phyloP scores from a whole-genome alignment of 1,140 invertebrate species.

The Microplitis mediator region DNA sequence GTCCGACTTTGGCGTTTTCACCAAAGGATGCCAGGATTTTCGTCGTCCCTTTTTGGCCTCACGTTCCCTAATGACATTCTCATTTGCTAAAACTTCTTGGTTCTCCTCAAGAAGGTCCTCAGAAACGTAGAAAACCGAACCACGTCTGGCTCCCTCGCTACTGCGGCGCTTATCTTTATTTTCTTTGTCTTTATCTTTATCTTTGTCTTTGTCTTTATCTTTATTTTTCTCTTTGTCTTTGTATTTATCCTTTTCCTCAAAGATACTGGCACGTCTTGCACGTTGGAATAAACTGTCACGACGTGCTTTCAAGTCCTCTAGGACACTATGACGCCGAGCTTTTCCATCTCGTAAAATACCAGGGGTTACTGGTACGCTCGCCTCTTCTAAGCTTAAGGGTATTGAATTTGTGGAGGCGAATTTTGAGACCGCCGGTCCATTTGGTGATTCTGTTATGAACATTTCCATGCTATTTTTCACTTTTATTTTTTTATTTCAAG shows the following conservation, averaged over 20 bases:
- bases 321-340: conserved; percentile 50
- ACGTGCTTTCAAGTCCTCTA: conserved; percentile 54
- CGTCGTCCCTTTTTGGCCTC: conserved; percentile 63
- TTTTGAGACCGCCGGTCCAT: conserved; percentile 43
- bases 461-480: conserved; percentile 53
- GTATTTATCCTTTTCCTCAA: conserved; percentile 44
- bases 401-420: conserved; percentile 60
- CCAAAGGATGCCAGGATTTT: conserved; percentile 74
- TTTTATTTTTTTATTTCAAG: too few species aligned
- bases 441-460: conserved; percentile 50
- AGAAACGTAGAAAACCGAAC: conserved; percentile 50
- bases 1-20: conserved; percentile 65
- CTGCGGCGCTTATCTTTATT: conserved; percentile 41
- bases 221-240: too few species aligned
- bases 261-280: conserved; percentile 49
- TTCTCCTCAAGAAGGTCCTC: conserved; percentile 53
- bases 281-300: conserved; percentile 54
- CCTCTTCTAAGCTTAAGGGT: conserved; percentile 51
- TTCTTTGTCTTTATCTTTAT: conserved; percentile 28
- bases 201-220: too few species aligned
- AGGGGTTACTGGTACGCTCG: conserved; percentile 23
- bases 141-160: conserved; percentile 37
- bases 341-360: conserved; percentile 24
- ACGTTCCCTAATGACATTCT: conserved; percentile 43
- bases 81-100: conserved; percentile 51